A percentile compares a stretch with the other conserved stretches of the same genome.
Evolutionary conservation across 2,113 vertebrate genomes (phyloP).

Genomic region (Tauraco erythrolophus): DNA sequence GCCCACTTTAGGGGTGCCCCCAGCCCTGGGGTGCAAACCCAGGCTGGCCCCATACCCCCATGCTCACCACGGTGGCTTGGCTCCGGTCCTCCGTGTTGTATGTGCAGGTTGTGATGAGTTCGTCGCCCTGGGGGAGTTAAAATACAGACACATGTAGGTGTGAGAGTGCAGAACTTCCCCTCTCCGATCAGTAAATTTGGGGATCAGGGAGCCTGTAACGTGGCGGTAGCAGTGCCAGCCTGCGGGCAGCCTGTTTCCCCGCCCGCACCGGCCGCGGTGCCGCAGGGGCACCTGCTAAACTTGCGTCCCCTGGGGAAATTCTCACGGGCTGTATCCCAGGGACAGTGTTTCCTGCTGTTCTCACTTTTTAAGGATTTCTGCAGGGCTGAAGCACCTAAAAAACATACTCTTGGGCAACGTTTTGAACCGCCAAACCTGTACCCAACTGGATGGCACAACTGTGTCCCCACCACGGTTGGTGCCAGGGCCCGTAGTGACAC

Average conservation of each 20-base stretch:
- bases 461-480: fast-evolving
- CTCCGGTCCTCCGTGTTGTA: constrained; percentile 88
- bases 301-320: neutral
- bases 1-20: neutral
- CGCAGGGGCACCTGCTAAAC: fast-evolving
- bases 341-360: neutral
- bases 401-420: neutral
- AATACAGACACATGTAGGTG: neutral
- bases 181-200: fast-evolving
- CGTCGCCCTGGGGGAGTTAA: constrained; percentile 82
- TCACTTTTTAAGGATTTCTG: neutral
- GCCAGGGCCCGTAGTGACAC: fast-evolving
- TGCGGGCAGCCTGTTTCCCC: neutral
- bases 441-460: neutral
- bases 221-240: neutral
- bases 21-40: neutral
- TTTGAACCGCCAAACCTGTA: neutral
- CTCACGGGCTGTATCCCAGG: neutral
- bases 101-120: constrained; percentile 88
- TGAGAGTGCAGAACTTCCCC: neutral
- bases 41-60: neutral
- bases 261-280: fast-evolving
- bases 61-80: constrained; percentile 88
- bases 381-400: neutral
- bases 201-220: fast-evolving